Conservation (phyloP, 2,113 vertebrate species). For the Noturus placidus region DNA sequence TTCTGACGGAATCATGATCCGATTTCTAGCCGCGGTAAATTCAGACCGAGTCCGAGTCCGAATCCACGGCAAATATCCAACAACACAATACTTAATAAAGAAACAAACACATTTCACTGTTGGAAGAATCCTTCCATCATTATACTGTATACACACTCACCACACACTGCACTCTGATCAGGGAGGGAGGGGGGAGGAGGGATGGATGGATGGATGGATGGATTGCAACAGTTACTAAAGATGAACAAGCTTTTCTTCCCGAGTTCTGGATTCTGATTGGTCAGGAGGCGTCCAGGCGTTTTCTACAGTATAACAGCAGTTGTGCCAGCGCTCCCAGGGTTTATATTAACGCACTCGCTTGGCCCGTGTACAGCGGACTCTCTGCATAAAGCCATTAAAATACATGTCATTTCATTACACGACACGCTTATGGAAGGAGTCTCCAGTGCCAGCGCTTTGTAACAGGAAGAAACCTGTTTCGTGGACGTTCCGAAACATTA, state of each 20-base stretch:
- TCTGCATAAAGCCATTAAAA: not conserved
- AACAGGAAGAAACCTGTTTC: not conserved
- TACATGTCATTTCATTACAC: not conserved
- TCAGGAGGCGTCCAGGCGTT: not conserved
- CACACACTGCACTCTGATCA: not conserved
- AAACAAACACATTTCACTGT: not conserved
- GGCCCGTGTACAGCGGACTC: not conserved
- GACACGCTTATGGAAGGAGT: not conserved
- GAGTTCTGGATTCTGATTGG: not conserved
- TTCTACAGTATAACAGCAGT: not conserved
- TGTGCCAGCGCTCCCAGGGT: not conserved
- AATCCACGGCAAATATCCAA: not conserved
- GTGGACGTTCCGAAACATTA: not conserved
- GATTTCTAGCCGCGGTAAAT: slow-evolving; percentile 14
- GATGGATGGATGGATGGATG: no score
- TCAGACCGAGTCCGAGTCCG: not conserved
- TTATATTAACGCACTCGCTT: not conserved
- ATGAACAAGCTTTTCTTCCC: not conserved
- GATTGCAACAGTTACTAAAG: not conserved
- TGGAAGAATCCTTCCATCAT: not conserved
- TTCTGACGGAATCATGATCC: not conserved
- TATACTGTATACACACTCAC: not conserved
- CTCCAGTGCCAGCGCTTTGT: not conserved
- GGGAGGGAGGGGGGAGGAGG: no score
- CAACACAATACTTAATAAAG: not conserved